phyloP scores from a whole-genome alignment of 2,113 vertebrate genomes.

The Chaetura pelagica region DNA sequence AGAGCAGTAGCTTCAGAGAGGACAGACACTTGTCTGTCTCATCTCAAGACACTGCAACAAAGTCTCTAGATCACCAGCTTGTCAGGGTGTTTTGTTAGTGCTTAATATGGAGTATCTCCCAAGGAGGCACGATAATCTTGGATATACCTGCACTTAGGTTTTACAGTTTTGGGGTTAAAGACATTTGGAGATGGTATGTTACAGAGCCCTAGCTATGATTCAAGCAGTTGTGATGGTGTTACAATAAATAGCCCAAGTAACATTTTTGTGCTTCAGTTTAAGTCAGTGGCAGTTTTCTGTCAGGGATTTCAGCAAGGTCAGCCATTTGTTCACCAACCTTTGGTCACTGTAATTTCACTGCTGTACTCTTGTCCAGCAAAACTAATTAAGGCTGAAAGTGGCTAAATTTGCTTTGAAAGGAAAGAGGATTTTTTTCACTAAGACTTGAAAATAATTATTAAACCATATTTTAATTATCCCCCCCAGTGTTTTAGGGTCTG shows the following conservation, averaged over 20 bases:
- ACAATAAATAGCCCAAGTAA: neutral
- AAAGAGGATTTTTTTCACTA: neutral
- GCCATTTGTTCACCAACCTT: neutral
- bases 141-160: neutral
- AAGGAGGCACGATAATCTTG: neutral
- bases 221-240: neutral
- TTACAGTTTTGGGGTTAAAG: neutral
- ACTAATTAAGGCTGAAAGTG: neutral
- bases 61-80: neutral
- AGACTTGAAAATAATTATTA: neutral
- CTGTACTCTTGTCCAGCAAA: neutral
- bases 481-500: neutral
- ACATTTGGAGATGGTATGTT: neutral
- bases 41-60: neutral
- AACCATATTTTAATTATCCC: neutral
- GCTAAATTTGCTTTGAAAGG: neutral
- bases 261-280: neutral
- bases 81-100: neutral
- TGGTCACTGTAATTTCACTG: neutral
- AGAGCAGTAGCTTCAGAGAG: neutral
- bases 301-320: neutral
- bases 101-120: neutral
- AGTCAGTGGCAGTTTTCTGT: neutral
- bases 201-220: neutral
- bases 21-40: neutral